phyloP scores from a whole-genome alignment of 64 coral and sea anemone genomes.

The Acropora tenuis region DNA sequence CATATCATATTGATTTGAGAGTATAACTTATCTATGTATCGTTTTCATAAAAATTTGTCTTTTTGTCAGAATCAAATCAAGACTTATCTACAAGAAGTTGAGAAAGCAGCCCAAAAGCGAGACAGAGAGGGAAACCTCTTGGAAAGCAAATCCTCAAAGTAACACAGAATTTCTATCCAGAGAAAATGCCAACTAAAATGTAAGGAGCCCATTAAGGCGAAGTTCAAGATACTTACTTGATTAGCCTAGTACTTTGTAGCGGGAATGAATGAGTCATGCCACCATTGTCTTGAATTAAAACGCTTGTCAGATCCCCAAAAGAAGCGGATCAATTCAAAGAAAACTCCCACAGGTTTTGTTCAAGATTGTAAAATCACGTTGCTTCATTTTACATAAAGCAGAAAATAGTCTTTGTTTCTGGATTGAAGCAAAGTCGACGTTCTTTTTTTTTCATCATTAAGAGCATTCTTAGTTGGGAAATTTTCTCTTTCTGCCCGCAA shows the following conservation, averaged over 20 bases:
- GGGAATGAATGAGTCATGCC: neutral
- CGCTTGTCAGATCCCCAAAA: no score
- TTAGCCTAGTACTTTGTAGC: neutral
- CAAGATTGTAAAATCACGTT: no score
- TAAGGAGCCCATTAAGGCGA: neutral
- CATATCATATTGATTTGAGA: no score
- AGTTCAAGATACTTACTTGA: neutral
- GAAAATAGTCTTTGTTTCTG: no score
- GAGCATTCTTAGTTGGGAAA: no score
- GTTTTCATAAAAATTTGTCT: neutral
- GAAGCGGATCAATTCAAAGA: no score
- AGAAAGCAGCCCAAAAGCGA: neutral
- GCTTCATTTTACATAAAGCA: no score
- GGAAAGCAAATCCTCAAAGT: neutral
- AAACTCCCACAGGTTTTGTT: no score
- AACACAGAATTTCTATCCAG: neutral
- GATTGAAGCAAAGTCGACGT: no score
- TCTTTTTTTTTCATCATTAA: no score
- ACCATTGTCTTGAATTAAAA: no score
- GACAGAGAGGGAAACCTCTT: constrained; percentile 28
- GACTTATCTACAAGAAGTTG: constrained; percentile 29
- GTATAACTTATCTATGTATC: neutral
- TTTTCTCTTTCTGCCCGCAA: no score
- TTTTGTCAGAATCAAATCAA: constrained; percentile 19
- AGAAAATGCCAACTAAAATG: neutral